Evolutionary conservation across 2,797 vertebrate genomes (phyloP).

Genomic region (Gadopsis marmoratus): DNA sequence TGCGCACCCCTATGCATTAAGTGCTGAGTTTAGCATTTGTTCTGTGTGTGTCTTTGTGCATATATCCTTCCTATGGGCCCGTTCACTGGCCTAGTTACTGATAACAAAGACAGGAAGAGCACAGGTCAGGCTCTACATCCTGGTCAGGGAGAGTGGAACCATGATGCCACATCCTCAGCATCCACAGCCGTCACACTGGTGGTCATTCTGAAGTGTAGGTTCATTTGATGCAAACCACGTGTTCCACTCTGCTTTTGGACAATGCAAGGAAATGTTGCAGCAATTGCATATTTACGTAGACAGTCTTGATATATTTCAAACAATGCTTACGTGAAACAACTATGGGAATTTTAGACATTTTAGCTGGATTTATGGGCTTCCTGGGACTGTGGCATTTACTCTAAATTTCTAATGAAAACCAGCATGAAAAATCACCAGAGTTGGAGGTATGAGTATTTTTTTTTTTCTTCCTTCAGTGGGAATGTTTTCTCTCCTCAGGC

Average conservation of each 20-base stretch:
- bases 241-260: slow-evolving; percentile 2
- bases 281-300: background rate
- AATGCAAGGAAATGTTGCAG: background rate
- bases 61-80: slow-evolving; percentile 50
- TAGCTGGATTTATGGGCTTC: background rate
- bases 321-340: background rate
- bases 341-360: background rate
- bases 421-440: background rate
- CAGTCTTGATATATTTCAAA: background rate
- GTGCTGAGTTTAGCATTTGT: slow-evolving; percentile 47
- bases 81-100: slow-evolving; percentile 56
- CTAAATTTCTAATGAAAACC: background rate
- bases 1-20: slow-evolving; percentile 19
- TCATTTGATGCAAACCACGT: background rate
- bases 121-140: slow-evolving; percentile 70
- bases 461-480: background rate
- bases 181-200: background rate
- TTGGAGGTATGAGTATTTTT: background rate
- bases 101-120: slow-evolving; percentile 85
- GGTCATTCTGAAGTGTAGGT: background rate
- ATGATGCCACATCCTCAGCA: slow-evolving; percentile 46
- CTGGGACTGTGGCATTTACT: background rate
- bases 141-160: slow-evolving; percentile 43
- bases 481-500: slow-evolving; percentile 2
- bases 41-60: slow-evolving; percentile 21